Conservation (phyloP, 2,888 invertebrate species). For the Fabriciana adippe region DNA sequence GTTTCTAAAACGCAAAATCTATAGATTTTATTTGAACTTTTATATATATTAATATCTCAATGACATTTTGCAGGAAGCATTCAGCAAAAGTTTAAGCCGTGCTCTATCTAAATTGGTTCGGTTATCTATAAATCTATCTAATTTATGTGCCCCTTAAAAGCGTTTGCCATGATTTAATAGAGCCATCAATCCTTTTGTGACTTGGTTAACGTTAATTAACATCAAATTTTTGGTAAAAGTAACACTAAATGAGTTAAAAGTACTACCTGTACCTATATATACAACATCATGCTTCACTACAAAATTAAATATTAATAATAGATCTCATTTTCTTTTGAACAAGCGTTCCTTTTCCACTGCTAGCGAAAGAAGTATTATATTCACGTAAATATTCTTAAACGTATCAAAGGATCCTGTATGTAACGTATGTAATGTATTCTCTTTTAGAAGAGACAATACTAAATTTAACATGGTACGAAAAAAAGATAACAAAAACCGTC, state of each 20-base stretch:
- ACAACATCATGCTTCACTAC: too few species aligned
- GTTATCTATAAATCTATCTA: conserved; percentile 7
- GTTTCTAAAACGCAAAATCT: too few species aligned
- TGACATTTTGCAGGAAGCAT: not conserved
- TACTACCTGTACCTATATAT: too few species aligned
- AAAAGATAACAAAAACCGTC: conserved; percentile 30
- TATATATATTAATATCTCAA: not conserved
- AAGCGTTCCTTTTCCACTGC: too few species aligned
- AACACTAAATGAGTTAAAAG: too few species aligned
- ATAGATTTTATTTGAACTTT: too few species aligned
- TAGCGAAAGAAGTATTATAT: not conserved
- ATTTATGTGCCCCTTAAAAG: not conserved
- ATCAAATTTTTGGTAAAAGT: not conserved
- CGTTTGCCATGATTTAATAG: not conserved
- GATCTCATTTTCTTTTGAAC: too few species aligned
- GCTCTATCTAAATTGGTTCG: conserved; percentile 1
- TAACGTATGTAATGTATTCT: conserved; percentile 18
- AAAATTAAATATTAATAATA: too few species aligned
- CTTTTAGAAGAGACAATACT: conserved; percentile 22
- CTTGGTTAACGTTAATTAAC: not conserved
- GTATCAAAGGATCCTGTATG: conserved; percentile 1
- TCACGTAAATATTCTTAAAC: not conserved
- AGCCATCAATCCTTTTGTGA: not conserved
- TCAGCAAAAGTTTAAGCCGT: conserved; percentile 1
- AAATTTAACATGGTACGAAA: conserved; percentile 31